phyloP scores from a whole-genome alignment of 2,888 invertebrate species.

The Cotesia congregata region DNA sequence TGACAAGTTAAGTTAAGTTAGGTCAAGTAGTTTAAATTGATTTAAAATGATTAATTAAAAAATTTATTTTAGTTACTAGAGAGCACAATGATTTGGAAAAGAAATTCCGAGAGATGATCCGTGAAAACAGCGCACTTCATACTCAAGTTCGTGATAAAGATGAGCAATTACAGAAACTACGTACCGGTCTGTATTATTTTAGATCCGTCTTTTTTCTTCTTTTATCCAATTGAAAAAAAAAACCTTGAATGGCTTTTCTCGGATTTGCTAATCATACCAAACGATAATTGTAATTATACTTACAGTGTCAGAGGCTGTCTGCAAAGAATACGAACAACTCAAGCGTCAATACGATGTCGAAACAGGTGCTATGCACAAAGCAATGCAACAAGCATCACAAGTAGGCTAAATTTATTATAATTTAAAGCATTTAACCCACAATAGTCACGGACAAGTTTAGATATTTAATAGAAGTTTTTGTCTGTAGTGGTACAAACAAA shows the following conservation, averaged over 20 bases:
- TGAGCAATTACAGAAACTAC: slow-evolving; percentile 74
- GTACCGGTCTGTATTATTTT: slow-evolving; percentile 64
- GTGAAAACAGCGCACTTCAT: slow-evolving; percentile 75
- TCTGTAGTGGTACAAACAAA: slow-evolving; percentile 82
- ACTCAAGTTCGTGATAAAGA: slow-evolving; percentile 76
- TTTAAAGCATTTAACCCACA: background rate
- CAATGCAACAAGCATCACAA: slow-evolving; percentile 76
- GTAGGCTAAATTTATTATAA: slow-evolving; percentile 49
- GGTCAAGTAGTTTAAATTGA: too few species aligned
- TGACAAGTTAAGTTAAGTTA: too few species aligned
- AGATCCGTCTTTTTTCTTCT: background rate
- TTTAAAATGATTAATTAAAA: background rate
- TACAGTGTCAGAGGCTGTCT: slow-evolving; percentile 79
- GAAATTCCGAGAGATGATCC: slow-evolving; percentile 74
- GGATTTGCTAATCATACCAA: slow-evolving; percentile 2
- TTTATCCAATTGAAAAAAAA: background rate
- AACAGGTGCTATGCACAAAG: slow-evolving; percentile 81
- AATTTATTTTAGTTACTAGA: slow-evolving; percentile 63
- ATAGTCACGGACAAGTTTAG: background rate
- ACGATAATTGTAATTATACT: slow-evolving; percentile 40
- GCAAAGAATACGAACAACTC: slow-evolving; percentile 81
- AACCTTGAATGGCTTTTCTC: background rate
- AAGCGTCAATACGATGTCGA: slow-evolving; percentile 83
- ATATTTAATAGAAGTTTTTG: background rate
- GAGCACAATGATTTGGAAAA: slow-evolving; percentile 77